Base-by-base conservation (phyloP, 2,888 invertebrate genomes). In the Philonicus albiceps region DNA sequence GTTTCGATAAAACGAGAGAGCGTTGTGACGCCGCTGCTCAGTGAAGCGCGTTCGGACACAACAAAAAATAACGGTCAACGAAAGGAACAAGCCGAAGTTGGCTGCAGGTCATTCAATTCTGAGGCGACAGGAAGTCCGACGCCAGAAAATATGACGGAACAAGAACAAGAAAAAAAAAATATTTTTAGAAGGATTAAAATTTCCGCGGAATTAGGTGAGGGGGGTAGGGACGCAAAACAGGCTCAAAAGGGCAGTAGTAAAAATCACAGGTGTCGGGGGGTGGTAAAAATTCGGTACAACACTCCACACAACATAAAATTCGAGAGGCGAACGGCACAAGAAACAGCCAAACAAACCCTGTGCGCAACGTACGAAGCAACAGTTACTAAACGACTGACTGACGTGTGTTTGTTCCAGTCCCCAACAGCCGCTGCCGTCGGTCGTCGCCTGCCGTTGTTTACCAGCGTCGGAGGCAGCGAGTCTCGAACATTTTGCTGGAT, bases 351-450 rank as follows among this genome's bases (percentile, higher is more conserved):
- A 34, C 19, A 22, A 40, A 40, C 40, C 30, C 40, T 43, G 43
- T 85, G 80, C 76, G 22, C 86, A 74, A 91, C 91, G 91, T 90
- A 90, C 91, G 91, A 91, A 92, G 91, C 92, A 91, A 92, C 92
- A 92, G 91, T 91, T 92, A 91, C 91, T 91, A 91, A 90, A 90
- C 91, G 91, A 92, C 91, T 92, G 91, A 91, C 89, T 90, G 89
- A 88, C 89, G 89, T 89, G 88, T 90, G 89, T 90, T 90, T 86
- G 87, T 87, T 85, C 85, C 27, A 64, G 40, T 40, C 55, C 27
- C 78, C 75, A 75, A 31, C 75, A 85, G 34, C 85, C 85, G 85
- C 75, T 75, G 85, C 27, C 19, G 55, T 22, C 55, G 55, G 4
- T n/a, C 55, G 49, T 53, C 16, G 49, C 34, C 34, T 1, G 34